Base-by-base conservation (phyloP, 2,797 vertebrate genomes). In the Otolemur crassicaudatus region DNA sequence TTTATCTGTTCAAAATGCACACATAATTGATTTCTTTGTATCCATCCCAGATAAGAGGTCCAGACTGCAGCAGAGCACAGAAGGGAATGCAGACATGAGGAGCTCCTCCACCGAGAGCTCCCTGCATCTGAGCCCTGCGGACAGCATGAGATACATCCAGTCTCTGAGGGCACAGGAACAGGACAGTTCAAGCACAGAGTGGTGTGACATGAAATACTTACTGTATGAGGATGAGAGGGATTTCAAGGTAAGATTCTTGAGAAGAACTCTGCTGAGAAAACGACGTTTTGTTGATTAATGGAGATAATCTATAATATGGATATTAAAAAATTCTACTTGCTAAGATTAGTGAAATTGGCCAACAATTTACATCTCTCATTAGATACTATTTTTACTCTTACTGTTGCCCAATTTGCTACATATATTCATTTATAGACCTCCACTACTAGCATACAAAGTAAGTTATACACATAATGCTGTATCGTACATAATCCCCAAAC, bases 201-300 rank as follows among this genome's bases (percentile, higher is more conserved):
- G 77, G 56, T 93, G 89, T 43, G 25, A 97, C 79, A 82, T 97
- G 27, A 95, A 72, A 2, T 58, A 85, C 27, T 96, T 98, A 40
- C 93, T 98, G 9, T 93, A 96, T 34, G 98, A 98, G 90, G 98
- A 98, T 72, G 97, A 98, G 83, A 94, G 94, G 49, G 97, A 98
- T 90, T 98, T 98, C 96, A 98, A 98, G 98, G 99, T 99, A 98
- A 97, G 87, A 29, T 84, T 94, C 63, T 73, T 19, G 49, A n/a
- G 23, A 86, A 25, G 3, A 67, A 40, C n/a, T 89, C 46, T 86
- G 58, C 67, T 90, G 87, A 46, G 2, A 73, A 23, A 65, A 75
- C 75, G 31, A 29, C 16, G 1, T 79, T 81, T 49, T 16, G 67
- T 92, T 75, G 69, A 60, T 81, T 79, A 92, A 46, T 82, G 34